A percentile compares a stretch with the other conserved stretches of the same genome.
Evolutionary conservation across 2,888 invertebrate species (phyloP).

Genomic region (Heliconius hortense): DNA sequence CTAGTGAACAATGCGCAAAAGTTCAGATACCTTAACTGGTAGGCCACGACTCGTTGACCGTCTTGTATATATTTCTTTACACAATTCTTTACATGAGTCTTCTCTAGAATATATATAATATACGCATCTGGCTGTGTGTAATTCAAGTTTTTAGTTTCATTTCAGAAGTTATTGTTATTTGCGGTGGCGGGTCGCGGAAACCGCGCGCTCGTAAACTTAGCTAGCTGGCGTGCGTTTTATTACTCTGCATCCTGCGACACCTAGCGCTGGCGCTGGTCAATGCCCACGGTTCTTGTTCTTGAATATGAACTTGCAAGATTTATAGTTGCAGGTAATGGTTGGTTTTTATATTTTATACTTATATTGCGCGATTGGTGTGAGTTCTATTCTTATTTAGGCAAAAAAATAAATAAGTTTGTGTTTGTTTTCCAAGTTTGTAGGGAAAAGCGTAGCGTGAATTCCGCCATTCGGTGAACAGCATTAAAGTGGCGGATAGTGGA

Average conservation of each 20-base stretch:
- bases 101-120: background rate
- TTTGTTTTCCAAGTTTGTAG: background rate
- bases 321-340: background rate
- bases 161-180: constrained; percentile 29
- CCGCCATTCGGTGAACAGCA: background rate
- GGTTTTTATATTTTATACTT: background rate
- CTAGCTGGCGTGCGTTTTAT: constrained; percentile 27
- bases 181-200: constrained; percentile 28
- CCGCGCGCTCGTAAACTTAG: constrained; percentile 32
- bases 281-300: constrained; percentile 16
- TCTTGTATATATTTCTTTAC: background rate
- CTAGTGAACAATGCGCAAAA: too few relatives aligned
- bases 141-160: constrained; percentile 19
- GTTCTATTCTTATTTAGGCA: background rate
- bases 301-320: background rate
- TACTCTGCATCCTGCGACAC: constrained; percentile 30
- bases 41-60: too few relatives aligned
- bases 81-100: background rate
- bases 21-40: too few relatives aligned
- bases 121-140: background rate
- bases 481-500: background rate
- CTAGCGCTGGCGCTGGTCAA: constrained; percentile 17
- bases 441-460: too few relatives aligned
- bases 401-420: background rate
- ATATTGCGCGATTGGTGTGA: background rate